Evolutionary conservation across 2,888 invertebrate species (phyloP), one percentile per base, ranked within the genome.

Genomic region (Caenorhabditis sp.): DNA sequence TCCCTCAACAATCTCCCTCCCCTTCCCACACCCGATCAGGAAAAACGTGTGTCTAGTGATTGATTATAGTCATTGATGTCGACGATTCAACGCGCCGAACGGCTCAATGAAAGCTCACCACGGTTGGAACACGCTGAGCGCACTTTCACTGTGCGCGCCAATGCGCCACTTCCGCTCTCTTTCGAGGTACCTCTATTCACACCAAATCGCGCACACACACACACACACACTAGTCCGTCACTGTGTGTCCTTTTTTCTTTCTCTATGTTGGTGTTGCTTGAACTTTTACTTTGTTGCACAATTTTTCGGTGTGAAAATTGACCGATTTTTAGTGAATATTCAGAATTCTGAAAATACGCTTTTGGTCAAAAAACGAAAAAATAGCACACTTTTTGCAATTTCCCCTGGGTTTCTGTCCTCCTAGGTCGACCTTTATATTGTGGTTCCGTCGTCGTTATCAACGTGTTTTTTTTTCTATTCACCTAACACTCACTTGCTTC

Each of bases 101-200:
- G 77, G 55, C 74, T 78, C 53, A 77, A 78, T 58, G 70, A 69
- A 53, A 69, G 69, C 67, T 72, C 73, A 62, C 79, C 79, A 66
- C 70, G 76, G 69, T 66, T 79, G 72, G 76, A 76, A 66, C 74
- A 76, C 62, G 77, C 79, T 66, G 79, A 79, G 79, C 77, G 77
- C 70, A 79, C 76, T 66, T 68, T 76, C 65, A 76, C 77, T 76
- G 76, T 77, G 69, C 79, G 79, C 79, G 77, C 77, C 67, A 67
- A 70, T 58, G 73, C 76, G 51, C 77, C 73, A 36, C 62, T 79
- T 57, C 79, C 79, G 77, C 71, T 79, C 79, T 79, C 79, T 58
- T 70, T 79, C 79, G 77, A 77, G 79, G 79, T 79, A 76, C 43
- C 43, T 43, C 14, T 43, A 36, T 36, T 36, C 12, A 5, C 36